phyloP scores from a whole-genome alignment of 2,113 vertebrate genomes.

The Podilymbus podiceps region DNA sequence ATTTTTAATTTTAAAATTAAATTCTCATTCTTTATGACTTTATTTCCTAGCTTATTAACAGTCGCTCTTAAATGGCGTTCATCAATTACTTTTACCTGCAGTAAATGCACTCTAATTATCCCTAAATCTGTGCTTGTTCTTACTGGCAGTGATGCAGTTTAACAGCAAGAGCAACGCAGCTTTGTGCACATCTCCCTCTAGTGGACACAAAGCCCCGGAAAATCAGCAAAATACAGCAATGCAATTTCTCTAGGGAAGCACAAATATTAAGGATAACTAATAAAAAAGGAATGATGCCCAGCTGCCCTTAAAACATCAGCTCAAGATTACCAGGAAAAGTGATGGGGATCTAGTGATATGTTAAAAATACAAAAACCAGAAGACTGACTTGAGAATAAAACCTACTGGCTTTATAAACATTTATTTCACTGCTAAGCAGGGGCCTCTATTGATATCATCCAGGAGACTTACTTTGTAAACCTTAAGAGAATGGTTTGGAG shows the following conservation, averaged over 20 bases:
- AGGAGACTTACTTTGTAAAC: background rate
- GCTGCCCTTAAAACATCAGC: background rate
- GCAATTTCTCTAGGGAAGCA: background rate
- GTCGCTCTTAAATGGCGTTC: background rate
- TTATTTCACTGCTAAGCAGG: background rate
- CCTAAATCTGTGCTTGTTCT: background rate
- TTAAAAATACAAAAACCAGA: background rate
- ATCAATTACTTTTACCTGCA: background rate
- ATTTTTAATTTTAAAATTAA: background rate
- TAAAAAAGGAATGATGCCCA: background rate
- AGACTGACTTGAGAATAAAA: background rate
- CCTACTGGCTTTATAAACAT: background rate
- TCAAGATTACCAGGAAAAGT: background rate
- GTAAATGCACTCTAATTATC: background rate
- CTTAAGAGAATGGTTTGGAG: background rate
- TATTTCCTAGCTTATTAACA: background rate
- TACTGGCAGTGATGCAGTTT: background rate
- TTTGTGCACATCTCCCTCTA: conserved; percentile 9
- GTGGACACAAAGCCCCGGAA: background rate
- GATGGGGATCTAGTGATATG: background rate
- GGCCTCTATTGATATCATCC: background rate
- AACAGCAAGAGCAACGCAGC: background rate
- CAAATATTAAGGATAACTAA: background rate
- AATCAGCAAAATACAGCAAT: background rate
- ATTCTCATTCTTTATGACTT: background rate